phyloP scores from a whole-genome alignment of 1,140 invertebrate species.

The Adoxophyes honmai region DNA sequence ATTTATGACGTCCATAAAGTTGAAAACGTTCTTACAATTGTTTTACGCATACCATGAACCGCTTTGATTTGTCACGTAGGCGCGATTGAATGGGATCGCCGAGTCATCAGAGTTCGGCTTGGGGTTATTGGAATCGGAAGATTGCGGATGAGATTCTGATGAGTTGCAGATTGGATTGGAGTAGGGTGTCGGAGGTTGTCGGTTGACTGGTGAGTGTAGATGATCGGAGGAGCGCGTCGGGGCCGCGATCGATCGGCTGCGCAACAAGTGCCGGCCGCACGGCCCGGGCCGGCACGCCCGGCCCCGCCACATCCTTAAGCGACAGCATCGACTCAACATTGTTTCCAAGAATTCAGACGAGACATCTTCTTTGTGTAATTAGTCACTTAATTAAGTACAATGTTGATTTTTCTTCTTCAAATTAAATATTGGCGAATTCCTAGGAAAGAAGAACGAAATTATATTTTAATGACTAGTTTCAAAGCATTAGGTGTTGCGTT shows the following conservation, averaged over 20 bases:
- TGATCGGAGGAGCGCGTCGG: conserved; percentile 29
- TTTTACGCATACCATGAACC: background rate
- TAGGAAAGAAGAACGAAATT: no score
- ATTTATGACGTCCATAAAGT: background rate
- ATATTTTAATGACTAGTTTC: no score
- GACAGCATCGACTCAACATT: background rate
- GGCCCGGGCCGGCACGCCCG: background rate
- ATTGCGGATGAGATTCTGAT: conserved; percentile 7
- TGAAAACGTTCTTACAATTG: background rate
- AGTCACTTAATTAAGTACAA: no score
- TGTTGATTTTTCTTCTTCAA: no score
- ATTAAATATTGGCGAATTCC: no score
- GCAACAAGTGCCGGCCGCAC: conserved; percentile 52
- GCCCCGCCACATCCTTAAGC: conserved; percentile 19
- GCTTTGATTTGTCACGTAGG: background rate
- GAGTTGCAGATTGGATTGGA: conserved; percentile 11
- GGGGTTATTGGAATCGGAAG: conserved; percentile 8
- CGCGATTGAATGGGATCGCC: background rate
- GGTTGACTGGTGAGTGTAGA: conserved; percentile 35
- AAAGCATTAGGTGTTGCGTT: no score
- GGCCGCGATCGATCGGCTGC: conserved; percentile 58
- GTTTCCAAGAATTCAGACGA: no score
- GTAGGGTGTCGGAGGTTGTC: conserved; percentile 21
- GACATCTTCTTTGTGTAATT: no score
- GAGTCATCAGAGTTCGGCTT: background rate